phyloP scores from a whole-genome alignment of 2,113 vertebrate genomes.

The Triplophysa rosa region DNA sequence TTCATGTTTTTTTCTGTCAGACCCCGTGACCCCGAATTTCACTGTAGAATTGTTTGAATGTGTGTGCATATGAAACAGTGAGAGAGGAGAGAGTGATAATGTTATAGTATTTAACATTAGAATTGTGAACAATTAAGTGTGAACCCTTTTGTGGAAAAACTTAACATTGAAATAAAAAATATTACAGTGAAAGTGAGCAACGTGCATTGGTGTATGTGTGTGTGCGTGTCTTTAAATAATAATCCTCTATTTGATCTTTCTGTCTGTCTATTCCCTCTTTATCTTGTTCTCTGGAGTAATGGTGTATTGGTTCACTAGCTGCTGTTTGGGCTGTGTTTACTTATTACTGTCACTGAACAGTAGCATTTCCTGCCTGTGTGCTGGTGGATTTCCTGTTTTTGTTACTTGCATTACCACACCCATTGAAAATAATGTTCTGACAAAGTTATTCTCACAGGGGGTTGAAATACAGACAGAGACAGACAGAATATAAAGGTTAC shows the following conservation, averaged over 20 bases:
- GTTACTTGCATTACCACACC: conserved; percentile 59
- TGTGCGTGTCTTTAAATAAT: not conserved
- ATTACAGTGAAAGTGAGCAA: conserved; percentile 23
- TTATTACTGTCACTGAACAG: conserved; percentile 58
- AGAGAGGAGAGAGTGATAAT: not conserved
- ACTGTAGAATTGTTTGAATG: conserved; percentile 33
- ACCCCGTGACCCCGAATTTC: conserved; percentile 18
- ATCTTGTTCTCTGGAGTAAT: conserved; percentile 29
- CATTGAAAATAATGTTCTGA: conserved; percentile 51
- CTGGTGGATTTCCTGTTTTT: conserved; percentile 73
- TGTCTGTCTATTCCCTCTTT: conserved; percentile 5
- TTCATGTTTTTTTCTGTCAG: conserved; percentile 22
- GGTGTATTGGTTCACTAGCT: conserved; percentile 5
- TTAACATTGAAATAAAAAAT: conserved; percentile 46
- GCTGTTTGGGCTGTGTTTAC: conserved; percentile 56
- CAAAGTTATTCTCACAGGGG: conserved; percentile 47
- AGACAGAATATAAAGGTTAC: not conserved
- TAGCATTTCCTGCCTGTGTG: conserved; percentile 74
- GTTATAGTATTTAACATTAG: conserved; percentile 48
- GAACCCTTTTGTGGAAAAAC: conserved; percentile 53
- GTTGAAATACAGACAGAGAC: not conserved
- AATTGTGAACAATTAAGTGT: conserved; percentile 47
- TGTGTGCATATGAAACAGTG: not conserved
- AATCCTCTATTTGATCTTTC: not conserved
- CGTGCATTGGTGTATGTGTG: not conserved